Evolutionary conservation across 2,888 invertebrate species (phyloP).

Genomic region (Acheta domesticus): DNA sequence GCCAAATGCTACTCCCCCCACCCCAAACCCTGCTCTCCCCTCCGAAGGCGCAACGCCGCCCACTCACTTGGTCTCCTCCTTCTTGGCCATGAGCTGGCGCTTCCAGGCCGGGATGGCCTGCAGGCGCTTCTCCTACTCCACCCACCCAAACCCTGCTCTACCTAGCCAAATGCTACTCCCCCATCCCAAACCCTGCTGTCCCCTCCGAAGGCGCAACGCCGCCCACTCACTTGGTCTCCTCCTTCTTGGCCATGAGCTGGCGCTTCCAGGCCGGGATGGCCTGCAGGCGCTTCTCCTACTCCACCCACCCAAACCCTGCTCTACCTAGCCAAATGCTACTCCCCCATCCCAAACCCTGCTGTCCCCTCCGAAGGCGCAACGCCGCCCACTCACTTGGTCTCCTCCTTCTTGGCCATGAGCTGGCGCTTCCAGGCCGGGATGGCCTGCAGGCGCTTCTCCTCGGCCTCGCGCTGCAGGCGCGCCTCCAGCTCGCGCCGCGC

Average conservation of each 20-base stretch:
- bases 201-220: no score
- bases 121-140: slow-evolving; percentile 81
- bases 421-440: slow-evolving; percentile 95
- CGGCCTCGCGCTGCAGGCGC: slow-evolving; percentile 77
- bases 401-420: slow-evolving; percentile 76
- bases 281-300: slow-evolving; percentile 78
- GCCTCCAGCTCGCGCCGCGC: slow-evolving; percentile 88
- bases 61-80: no score
- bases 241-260: slow-evolving; percentile 91
- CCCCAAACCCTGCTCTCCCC: no score
- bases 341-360: no score
- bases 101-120: slow-evolving; percentile 44
- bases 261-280: slow-evolving; percentile 93
- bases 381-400: slow-evolving; percentile 65
- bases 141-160: no score
- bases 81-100: no score
- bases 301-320: slow-evolving; percentile 77
- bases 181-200: no score
- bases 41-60: no score
- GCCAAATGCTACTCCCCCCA: no score
- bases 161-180: no score
- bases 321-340: no score
- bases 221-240: slow-evolving; percentile 74
- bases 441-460: slow-evolving; percentile 76
- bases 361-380: no score